Conservation (phyloP, 2,113 vertebrate species). For the Castor canadensis region DNA sequence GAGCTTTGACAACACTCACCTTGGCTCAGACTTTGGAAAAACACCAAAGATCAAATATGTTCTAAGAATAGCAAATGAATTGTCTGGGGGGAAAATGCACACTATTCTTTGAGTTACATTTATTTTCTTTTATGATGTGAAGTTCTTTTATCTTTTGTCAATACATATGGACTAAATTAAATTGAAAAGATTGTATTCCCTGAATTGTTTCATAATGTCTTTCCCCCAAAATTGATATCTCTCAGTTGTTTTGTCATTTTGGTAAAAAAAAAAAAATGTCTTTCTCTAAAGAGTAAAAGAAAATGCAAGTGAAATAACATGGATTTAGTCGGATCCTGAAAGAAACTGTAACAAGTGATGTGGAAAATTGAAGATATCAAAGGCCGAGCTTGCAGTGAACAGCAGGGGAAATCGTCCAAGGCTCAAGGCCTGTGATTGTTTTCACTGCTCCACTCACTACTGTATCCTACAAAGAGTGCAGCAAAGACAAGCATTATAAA, state of each 20-base stretch:
- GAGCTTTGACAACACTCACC: conserved; percentile 14
- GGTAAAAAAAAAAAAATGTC: not conserved
- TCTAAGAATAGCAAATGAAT: conserved; percentile 26
- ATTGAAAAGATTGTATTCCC: conserved; percentile 25
- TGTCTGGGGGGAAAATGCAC: not conserved
- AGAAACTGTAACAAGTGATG: not conserved
- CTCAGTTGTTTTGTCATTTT: not conserved
- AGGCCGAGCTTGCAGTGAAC: not conserved
- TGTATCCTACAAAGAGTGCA: not conserved
- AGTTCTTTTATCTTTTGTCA: not conserved
- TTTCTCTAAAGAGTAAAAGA: not conserved
- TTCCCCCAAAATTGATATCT: not conserved
- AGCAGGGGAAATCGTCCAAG: not conserved
- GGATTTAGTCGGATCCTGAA: not conserved
- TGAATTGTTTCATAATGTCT: conserved; percentile 2
- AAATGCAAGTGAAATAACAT: not conserved
- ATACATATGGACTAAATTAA: conserved; percentile 57
- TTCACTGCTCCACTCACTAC: not conserved
- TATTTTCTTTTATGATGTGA: conserved; percentile 47
- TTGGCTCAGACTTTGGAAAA: conserved; percentile 25
- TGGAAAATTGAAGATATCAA: conserved; percentile 16
- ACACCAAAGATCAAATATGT: conserved; percentile 43
- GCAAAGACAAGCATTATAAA: not conserved
- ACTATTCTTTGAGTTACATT: not conserved
- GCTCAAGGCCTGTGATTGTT: not conserved